phyloP scores from a whole-genome alignment of 2,797 vertebrate species.

The Hippopotamyrus pictus region DNA sequence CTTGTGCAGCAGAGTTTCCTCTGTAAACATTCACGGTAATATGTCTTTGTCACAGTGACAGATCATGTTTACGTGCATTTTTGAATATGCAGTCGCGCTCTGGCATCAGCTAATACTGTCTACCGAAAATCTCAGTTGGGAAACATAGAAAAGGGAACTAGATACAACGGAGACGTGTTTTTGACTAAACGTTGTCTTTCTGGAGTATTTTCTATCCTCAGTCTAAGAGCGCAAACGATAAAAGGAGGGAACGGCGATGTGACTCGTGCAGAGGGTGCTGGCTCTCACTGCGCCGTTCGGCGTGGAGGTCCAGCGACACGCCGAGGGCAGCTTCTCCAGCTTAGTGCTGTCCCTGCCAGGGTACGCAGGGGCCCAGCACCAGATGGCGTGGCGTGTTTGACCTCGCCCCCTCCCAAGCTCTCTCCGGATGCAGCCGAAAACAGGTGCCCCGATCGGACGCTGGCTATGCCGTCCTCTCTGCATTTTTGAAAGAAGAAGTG shows the following conservation, averaged over 20 bases:
- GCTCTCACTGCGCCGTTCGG: neutral
- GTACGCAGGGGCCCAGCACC: slow-evolving; percentile 52
- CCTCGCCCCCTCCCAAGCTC: slow-evolving; percentile 56
- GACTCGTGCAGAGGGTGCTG: too few species aligned
- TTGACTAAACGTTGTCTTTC: neutral
- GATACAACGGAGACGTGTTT: neutral
- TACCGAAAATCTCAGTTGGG: neutral
- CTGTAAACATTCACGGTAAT: neutral
- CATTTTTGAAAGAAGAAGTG: slow-evolving; percentile 40
- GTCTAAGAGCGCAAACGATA: neutral
- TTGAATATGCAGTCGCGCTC: neutral
- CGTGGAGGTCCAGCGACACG: neutral
- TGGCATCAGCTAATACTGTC: neutral
- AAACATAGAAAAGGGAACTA: neutral
- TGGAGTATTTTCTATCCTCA: neutral
- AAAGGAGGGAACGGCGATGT: neutral
- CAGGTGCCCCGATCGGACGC: slow-evolving; percentile 59
- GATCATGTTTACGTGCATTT: neutral
- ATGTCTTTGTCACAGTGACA: neutral
- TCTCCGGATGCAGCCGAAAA: slow-evolving; percentile 46
- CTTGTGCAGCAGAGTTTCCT: neutral
- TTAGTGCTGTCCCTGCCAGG: slow-evolving; percentile 33
- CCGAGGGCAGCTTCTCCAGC: slow-evolving; percentile 21
- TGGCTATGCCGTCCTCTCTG: slow-evolving; percentile 43
- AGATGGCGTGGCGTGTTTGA: slow-evolving; percentile 61